Evolutionary conservation across 2,888 invertebrate species (phyloP), one percentile per base, ranked within the genome.

Genomic region (Drosophila lutescens): DNA sequence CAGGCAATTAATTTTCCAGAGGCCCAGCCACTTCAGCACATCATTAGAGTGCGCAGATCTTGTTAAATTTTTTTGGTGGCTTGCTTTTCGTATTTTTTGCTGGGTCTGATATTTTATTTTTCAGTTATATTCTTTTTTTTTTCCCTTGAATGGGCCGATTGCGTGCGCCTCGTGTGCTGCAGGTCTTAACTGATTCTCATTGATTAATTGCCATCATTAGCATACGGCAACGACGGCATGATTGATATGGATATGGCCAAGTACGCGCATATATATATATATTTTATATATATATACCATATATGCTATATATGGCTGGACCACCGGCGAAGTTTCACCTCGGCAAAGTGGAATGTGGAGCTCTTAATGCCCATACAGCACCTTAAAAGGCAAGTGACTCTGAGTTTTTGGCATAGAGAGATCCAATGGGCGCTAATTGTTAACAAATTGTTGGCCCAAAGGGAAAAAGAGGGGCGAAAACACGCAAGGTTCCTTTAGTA

Each of bases 191-290:
- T 80, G 88, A 88, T 86, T 86, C 76, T 58, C 79, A 88, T 88
- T 85, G 84, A 85, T 88, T 85, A 88, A 85, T 85, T 88, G 84
- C 88, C 77, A 76, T 85, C 84, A 86, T 85, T 85, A 85, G 88
- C 88, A 85, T 85, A 85, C 80, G 77, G 68, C 57, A 78, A 79
- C 74, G 76, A 77, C 77, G 71, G 61, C 76, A 76, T 88, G 84
- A 88, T 80, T 83, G 81, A 84, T 84, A 76, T 68, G 78, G 75
- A 77, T 50, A 66, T 70, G 76, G 50, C 46, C 61, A 15, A 62
- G 53, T 62, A 12, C 50, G 53, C 46, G 26, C 10, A 46, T 30
- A 30, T 30, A n/a, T n/a, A 43, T 43, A 26, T 26, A 6, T 6
- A 6, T 5, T 26, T 6, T 26, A 5, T 26, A 26, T 10, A 23